A percentile compares a stretch with the other conserved stretches of the same genome.
These are phyloP conservation scores for Heterochromis multidens DNA, from an alignment of 2,113 vertebrate genomes.

Conservation along the genomic window DNA sequence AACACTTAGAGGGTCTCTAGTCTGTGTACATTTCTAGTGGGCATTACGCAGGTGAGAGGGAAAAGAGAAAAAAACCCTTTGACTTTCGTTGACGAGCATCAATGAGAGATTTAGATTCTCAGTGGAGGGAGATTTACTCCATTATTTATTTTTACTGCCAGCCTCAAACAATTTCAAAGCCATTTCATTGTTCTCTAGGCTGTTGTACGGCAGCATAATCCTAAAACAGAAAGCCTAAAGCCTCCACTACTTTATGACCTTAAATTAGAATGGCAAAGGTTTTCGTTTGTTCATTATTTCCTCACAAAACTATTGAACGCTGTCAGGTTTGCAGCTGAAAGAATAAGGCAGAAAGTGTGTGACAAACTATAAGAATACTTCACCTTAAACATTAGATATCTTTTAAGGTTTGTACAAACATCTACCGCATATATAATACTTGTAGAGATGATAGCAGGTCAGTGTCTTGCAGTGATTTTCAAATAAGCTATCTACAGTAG, in stretches of 20 bases:
- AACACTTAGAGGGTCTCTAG: too few relatives aligned
- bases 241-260: not conserved
- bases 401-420: not conserved
- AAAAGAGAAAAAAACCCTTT: accelerated
- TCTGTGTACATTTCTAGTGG: not conserved
- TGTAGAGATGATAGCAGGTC: not conserved
- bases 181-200: not conserved
- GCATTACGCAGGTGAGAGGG: not conserved
- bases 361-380: not conserved
- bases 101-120: not conserved
- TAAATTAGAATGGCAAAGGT: not conserved
- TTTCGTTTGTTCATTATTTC: not conserved
- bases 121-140: not conserved
- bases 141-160: not conserved
- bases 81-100: not conserved
- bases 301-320: not conserved
- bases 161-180: not conserved
- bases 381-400: not conserved
- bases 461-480: not conserved
- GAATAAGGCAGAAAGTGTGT: not conserved
- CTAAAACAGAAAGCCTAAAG: not conserved
- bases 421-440: not conserved
- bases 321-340: not conserved
- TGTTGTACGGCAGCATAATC: not conserved
- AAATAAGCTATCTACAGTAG: not conserved